These are phyloP conservation scores for Temnothorax ravouxi DNA, from an alignment of 2,888 invertebrate genomes.

Conservation along the genomic window DNA sequence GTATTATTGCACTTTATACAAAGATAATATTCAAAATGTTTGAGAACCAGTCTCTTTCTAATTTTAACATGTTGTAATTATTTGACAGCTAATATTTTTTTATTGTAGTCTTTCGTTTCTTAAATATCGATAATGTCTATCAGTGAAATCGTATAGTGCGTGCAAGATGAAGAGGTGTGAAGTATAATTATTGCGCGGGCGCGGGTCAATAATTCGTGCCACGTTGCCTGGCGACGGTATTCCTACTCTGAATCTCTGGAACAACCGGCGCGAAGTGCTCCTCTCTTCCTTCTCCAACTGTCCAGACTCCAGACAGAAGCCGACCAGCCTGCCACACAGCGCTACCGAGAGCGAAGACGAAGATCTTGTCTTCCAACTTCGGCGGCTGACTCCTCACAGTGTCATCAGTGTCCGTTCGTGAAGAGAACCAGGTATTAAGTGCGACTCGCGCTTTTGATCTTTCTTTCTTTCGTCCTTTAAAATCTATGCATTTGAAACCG, in stretches of 20 bases:
- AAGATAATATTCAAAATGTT: not conserved
- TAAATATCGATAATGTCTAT: constrained; percentile 43
- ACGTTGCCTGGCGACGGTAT: constrained; percentile 81
- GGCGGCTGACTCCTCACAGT: not conserved
- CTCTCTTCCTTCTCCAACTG: constrained; percentile 60
- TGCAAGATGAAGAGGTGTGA: constrained; percentile 70
- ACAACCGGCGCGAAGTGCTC: constrained; percentile 64
- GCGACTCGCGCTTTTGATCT: not conserved
- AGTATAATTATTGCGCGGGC: constrained; percentile 84
- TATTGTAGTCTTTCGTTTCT: not conserved
- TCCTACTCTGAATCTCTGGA: constrained; percentile 66
- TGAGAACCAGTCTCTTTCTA: not conserved
- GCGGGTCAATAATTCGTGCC: constrained; percentile 84
- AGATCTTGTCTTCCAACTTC: constrained; percentile 27
- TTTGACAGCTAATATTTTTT: not conserved
- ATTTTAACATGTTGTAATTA: constrained; percentile 10
- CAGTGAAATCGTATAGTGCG: constrained; percentile 51
- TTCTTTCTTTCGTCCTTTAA: not conserved
- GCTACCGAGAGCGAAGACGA: constrained; percentile 47
- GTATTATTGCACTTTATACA: not conserved
- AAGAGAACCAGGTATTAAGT: constrained; percentile 19
- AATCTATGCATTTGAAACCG: constrained; percentile 11
- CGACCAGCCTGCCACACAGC: constrained; percentile 59
- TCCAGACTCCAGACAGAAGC: constrained; percentile 68
- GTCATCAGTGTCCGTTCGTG: constrained; percentile 9